Evolutionary conservation across 2,797 vertebrate genomes (phyloP), one percentile per base, ranked within the genome.

Genomic region (Sebastes trivittatus): DNA sequence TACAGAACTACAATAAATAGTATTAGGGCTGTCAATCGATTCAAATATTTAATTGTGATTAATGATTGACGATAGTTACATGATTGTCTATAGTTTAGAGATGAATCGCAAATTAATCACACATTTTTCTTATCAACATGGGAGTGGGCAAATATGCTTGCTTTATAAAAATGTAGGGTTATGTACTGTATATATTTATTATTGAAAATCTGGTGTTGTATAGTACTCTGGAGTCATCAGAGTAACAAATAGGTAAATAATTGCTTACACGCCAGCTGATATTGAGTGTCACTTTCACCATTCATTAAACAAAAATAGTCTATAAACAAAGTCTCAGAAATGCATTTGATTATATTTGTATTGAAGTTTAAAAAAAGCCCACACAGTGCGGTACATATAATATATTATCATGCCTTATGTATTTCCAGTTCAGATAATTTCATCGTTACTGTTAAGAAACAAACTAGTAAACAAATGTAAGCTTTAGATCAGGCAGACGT

Each of bases 11-110:
- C 38, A 42, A 42, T 42, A 3, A 42, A 42, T 42, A 42, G 38
- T 42, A 16, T 14, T 42, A 42, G 14, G 38, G 38, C 38, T 42
- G 38, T 42, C 38, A 42, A 16, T 42, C 5, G 38, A 42, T 42
- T 42, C 6, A 16, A 42, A 42, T 42, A 42, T 42, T 42, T 42
- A 14, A 42, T 42, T 0, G 0, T 0, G 6, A 42, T 7, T 42
- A 0, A 42, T 42, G 38, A 42, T 42, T 42, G 38, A 42, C 6
- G 14, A 42, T 38, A 38, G 38, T 42, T 42, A 42, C 0, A 42
- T 0, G 38, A 42, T 42, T 16, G 38, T 42, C 14, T 16, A 42
- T 42, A 42, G 38, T 14, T 14, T 42, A 42, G 38, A 42, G 14
- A 42, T 42, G 14, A 42, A 42, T 14, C 14, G 14, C 38, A 42